Base-by-base conservation (phyloP, 2,888 invertebrate genomes). In the Drosophila infuscata region DNA sequence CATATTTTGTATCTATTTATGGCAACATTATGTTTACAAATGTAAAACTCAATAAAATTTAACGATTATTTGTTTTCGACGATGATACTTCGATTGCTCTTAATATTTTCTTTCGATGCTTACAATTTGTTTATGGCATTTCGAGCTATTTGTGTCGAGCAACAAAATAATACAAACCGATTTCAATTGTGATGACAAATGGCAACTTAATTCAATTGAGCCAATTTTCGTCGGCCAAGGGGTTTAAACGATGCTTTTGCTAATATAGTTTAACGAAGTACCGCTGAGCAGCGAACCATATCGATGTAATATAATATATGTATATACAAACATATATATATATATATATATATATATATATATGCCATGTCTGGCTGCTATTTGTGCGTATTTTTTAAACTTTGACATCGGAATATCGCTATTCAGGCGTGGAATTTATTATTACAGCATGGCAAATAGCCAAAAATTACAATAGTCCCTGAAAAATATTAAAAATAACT, bases 11-110 rank as follows among this genome's bases (percentile, higher is more conserved):
- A 65, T 64, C 60, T 70, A 36, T 58, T 51, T 17, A 48, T 64
- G 60, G 59, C 32, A 33, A 57, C 62, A 76, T 73, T 52, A 74
- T 86, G 74, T 70, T 62, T 64, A 46, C 81, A 65, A 73, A 78
- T 81, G 70, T 62, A 69, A 73, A 76, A 78, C 51, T 60, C 58
- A 60, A 84, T 72, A 71, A 71, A 83, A 81, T 81, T 76, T 83
- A 79, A 84, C 83, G 86, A 88, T 81, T 85, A 84, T 84, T 88
- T 73, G 83, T 62, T 81, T 86, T 72, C 30, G 51, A 41, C 66
- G 54, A 79, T 70, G 79, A 76, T 74, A 67, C 79, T 85, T 79
- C 71, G 66, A 73, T 86, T 62, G 73, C 70, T 69, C 62, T 86
- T 79, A 83, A 88, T 80, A 67, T 70, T 70, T 67, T 61, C 54